Percentiles rank a stretch among this genome's conserved stretches.
phyloP scores from a whole-genome alignment of 2,888 invertebrate genomes.

The Exephanes ischioxanthus region DNA sequence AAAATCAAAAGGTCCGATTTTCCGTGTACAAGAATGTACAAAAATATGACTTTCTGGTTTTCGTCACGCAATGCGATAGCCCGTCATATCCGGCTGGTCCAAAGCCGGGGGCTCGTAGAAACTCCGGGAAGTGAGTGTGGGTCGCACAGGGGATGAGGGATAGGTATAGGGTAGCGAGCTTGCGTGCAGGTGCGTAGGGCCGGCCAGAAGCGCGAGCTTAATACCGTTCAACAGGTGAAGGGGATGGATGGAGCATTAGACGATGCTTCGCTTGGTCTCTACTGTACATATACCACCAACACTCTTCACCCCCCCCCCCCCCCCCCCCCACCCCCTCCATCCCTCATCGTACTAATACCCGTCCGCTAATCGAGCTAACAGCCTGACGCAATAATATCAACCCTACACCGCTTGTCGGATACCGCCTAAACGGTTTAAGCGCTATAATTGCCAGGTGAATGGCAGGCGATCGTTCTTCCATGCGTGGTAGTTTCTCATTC shows the following conservation, averaged over 20 bases:
- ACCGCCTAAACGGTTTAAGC: conserved; percentile 75
- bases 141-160: conserved; percentile 47
- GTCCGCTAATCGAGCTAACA: conserved; percentile 79
- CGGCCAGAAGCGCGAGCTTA: conserved; percentile 47
- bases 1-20: no score
- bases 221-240: conserved; percentile 83
- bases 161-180: conserved; percentile 72
- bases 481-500: conserved; percentile 10
- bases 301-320: conserved; percentile 25
- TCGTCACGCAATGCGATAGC: neutral
- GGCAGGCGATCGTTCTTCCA: conserved; percentile 70
- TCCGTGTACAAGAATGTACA: no score
- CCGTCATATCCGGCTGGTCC: conserved; percentile 3
- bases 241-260: conserved; percentile 80
- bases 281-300: conserved; percentile 70
- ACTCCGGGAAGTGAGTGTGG: conserved; percentile 36
- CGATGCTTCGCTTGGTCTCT: conserved; percentile 51
- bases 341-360: conserved; percentile 75
- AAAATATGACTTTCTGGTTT: no score
- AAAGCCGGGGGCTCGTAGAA: conserved; percentile 27
- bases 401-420: conserved; percentile 69
- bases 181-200: conserved; percentile 74
- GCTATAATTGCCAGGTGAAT: conserved; percentile 80
- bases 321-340: conserved; percentile 20
- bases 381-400: conserved; percentile 79